phyloP scores from a whole-genome alignment of 2,888 invertebrate genomes.

The Cactoblastis cactorum region DNA sequence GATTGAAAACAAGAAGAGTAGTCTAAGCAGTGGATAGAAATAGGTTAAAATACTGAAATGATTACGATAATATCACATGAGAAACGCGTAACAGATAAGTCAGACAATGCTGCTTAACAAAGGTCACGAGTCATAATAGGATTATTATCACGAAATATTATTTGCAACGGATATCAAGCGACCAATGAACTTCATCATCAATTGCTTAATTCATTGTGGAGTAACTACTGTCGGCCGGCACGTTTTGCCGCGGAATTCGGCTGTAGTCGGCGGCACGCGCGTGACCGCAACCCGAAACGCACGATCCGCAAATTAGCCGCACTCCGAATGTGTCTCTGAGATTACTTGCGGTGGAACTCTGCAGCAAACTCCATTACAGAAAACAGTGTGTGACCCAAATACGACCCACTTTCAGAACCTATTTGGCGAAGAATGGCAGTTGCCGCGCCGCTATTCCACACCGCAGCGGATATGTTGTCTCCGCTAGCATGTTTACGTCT shows the following conservation, averaged over 20 bases:
- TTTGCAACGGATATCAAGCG: slow-evolving; percentile 21
- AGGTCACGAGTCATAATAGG: neutral
- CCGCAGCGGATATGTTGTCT: slow-evolving; percentile 52
- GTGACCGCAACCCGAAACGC: slow-evolving; percentile 65
- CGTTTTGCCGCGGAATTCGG: slow-evolving; percentile 57
- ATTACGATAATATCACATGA: neutral
- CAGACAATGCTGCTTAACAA: neutral
- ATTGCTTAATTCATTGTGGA: slow-evolving; percentile 15
- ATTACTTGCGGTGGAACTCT: slow-evolving; percentile 67
- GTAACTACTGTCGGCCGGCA: slow-evolving; percentile 22
- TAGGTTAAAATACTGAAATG: too few species aligned
- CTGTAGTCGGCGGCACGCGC: slow-evolving; percentile 56
- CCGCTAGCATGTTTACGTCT: slow-evolving; percentile 49
- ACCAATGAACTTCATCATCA: slow-evolving; percentile 26
- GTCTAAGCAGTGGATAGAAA: too few species aligned
- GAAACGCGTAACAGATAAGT: neutral
- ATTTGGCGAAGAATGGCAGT: slow-evolving; percentile 68
- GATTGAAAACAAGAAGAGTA: too few species aligned
- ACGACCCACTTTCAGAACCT: slow-evolving; percentile 44
- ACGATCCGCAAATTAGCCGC: slow-evolving; percentile 65
- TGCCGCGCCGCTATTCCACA: slow-evolving; percentile 59
- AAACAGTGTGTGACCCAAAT: slow-evolving; percentile 71
- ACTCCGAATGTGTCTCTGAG: slow-evolving; percentile 50
- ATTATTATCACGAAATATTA: slow-evolving; percentile 4
- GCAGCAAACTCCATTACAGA: slow-evolving; percentile 56